These are phyloP conservation scores for Osmerus eperlanus DNA, from an alignment of 2,113 vertebrate species.

Conservation along the genomic window DNA sequence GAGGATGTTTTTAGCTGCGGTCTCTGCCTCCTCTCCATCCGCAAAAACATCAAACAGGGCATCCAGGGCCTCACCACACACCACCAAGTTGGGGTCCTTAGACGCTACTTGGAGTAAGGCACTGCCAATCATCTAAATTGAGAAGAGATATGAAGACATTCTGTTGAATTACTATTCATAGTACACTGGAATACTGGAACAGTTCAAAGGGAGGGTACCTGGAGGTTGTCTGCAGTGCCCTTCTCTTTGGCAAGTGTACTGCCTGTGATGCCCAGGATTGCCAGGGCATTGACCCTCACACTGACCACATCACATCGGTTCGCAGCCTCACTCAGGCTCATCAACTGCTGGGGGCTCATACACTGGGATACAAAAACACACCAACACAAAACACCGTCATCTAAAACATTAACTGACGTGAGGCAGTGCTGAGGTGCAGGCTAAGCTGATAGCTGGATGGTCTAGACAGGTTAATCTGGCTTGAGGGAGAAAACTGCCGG, in stretches of 20 bases:
- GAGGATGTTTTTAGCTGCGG: slow-evolving; percentile 78
- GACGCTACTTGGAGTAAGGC: slow-evolving; percentile 85
- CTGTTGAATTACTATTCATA: neutral
- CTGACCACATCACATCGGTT: slow-evolving; percentile 76
- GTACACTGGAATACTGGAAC: neutral
- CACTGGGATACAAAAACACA: slow-evolving; percentile 67
- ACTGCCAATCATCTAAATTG: slow-evolving; percentile 83
- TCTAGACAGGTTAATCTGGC: neutral
- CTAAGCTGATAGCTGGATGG: slow-evolving; percentile 5
- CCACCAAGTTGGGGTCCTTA: slow-evolving; percentile 84
- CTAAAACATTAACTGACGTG: slow-evolving; percentile 8
- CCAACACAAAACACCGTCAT: neutral
- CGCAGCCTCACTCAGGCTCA: slow-evolving; percentile 83
- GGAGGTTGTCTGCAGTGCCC: slow-evolving; percentile 79
- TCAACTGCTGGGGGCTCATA: slow-evolving; percentile 86
- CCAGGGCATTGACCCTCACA: slow-evolving; percentile 86
- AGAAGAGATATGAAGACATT: neutral
- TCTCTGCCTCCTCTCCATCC: slow-evolving; percentile 88
- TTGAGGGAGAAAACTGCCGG: neutral
- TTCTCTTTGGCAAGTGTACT: slow-evolving; percentile 85
- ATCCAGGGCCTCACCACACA: slow-evolving; percentile 90
- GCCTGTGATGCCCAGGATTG: slow-evolving; percentile 93
- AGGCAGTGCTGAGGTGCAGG: neutral
- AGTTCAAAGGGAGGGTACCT: slow-evolving; percentile 70
- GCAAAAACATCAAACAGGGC: slow-evolving; percentile 95